Evolutionary conservation across 2,113 vertebrate genomes (phyloP).

Genomic region (Eptatretus burgeri): DNA sequence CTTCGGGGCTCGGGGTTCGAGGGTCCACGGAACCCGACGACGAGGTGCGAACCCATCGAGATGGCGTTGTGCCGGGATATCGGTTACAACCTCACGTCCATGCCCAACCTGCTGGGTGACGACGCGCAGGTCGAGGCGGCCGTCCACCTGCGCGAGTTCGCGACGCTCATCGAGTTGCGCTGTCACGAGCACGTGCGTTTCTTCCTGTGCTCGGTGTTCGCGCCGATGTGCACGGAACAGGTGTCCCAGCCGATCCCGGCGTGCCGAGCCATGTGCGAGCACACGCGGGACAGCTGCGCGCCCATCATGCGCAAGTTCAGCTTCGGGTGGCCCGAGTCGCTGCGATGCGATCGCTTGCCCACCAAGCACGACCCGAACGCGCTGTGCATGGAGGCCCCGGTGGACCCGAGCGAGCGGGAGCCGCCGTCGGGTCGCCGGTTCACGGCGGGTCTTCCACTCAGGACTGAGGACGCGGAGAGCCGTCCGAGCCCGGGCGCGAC

Average conservation of each 20-base stretch:
- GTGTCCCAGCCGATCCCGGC: slow-evolving; percentile 83
- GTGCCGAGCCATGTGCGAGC: slow-evolving; percentile 81
- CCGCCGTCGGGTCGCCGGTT: slow-evolving; percentile 27
- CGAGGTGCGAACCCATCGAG: slow-evolving; percentile 53
- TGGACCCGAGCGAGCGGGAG: slow-evolving; percentile 19
- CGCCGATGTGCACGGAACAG: slow-evolving; percentile 93
- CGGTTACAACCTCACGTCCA: slow-evolving; percentile 79
- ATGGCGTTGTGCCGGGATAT: slow-evolving; percentile 89
- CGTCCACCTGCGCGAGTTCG: slow-evolving; percentile 60
- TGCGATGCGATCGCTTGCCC: slow-evolving; percentile 63
- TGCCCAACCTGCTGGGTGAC: slow-evolving; percentile 66
- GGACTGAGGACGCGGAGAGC: slow-evolving; percentile 15
- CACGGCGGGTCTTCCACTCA: background rate
- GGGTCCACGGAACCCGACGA: too few relatives aligned
- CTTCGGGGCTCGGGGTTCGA: too few relatives aligned
- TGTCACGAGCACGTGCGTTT: slow-evolving; percentile 71
- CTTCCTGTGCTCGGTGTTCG: slow-evolving; percentile 74
- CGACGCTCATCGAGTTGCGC: slow-evolving; percentile 45
- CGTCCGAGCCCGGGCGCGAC: slow-evolving; percentile 17
- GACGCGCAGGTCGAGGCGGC: slow-evolving; percentile 49
- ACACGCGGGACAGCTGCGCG: slow-evolving; percentile 57
- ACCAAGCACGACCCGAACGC: slow-evolving; percentile 84
- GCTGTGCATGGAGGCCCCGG: slow-evolving; percentile 85
- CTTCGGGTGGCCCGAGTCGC: slow-evolving; percentile 66
- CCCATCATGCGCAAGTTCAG: slow-evolving; percentile 77